Conservation (phyloP, 2,888 invertebrate genomes). For the Linnaemya vulpina region DNA sequence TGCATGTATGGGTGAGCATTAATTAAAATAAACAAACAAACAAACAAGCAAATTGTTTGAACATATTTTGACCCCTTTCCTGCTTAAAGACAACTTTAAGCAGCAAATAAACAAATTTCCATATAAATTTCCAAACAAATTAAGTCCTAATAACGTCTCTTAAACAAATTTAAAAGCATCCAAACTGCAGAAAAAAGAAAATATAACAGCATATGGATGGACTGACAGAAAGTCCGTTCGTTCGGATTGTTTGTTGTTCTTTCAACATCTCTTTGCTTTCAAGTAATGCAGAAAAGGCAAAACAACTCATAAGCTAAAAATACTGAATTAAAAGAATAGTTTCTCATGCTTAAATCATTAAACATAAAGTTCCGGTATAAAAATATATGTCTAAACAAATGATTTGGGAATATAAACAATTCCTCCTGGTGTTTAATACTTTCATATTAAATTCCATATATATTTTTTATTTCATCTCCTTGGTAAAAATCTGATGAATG, state of each 20-base stretch:
- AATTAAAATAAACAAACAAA: constrained; percentile 37
- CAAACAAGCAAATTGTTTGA: constrained; percentile 12
- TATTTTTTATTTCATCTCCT: neutral
- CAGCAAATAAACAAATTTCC: constrained; percentile 4
- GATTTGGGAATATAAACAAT: constrained; percentile 69
- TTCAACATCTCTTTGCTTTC: neutral
- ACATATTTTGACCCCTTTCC: neutral
- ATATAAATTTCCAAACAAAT: constrained; percentile 21
- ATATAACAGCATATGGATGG: neutral
- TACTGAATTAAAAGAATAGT: constrained; percentile 57
- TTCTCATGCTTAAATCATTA: constrained; percentile 80
- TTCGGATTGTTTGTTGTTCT: neutral
- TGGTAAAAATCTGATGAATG: constrained; percentile 42
- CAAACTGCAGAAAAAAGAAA: neutral
- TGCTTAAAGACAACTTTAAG: constrained; percentile 13
- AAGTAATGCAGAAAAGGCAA: neutral
- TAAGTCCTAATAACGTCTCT: constrained; percentile 22
- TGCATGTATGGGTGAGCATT: neutral
- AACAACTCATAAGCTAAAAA: neutral
- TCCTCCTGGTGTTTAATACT: constrained; percentile 30
- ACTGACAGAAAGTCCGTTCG: neutral
- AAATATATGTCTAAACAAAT: constrained; percentile 78
- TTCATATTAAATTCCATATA: constrained; percentile 16
- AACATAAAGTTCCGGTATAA: constrained; percentile 81
- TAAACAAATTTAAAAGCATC: constrained; percentile 6